Base-by-base conservation (phyloP, 1,140 invertebrate genomes). In the Scaptomyza hsui region DNA sequence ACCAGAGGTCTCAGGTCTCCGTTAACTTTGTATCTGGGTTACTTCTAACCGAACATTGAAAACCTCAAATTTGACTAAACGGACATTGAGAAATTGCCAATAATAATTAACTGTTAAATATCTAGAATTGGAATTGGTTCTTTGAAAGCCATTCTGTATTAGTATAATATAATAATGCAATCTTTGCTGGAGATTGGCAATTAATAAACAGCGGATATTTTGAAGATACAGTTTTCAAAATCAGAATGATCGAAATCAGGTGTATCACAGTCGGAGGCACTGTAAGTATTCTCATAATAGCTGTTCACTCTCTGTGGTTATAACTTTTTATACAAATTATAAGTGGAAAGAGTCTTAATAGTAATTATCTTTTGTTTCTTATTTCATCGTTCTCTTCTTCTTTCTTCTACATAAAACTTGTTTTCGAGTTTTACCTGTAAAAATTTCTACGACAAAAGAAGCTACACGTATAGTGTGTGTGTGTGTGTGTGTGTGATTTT, bases 321-420 rank as follows among this genome's bases (percentile, higher is more conserved):
- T 24, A 39, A 63, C n/a, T 19, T 39, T 62, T 47, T 41, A 47
- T 48, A 49, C 21, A 55, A 41, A 49, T 45, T 63, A 47, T 55
- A 45, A 62, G 52, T 39, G 45, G 35, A 48, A 63, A 64, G 47
- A 51, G 26, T 62, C 56, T 73, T 72, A 72, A 67, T 68, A 68
- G 63, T 72, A 75, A 73, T 75, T 75, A 68, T 75, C 52, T 62
- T 75, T 73, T 64, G 37, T 68, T 73, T 75, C 41, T 48, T 49
- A 67, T 72, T 75, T 75, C 29, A 2, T 47, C 18, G 18, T 57
- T 56, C 49, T 41, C 19, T 24, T 44, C 47, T 51, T 35, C 19
- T 37, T 35, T 19, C 7, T n/a, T 24, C 24, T 0, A 24, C 24
- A 0, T 24, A 26, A 72, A 75, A 75, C 70, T 75, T 63, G 52